These are phyloP conservation scores for Campopleginae sp. DNA, from an alignment of 2,888 invertebrate species.

Conservation along the genomic window DNA sequence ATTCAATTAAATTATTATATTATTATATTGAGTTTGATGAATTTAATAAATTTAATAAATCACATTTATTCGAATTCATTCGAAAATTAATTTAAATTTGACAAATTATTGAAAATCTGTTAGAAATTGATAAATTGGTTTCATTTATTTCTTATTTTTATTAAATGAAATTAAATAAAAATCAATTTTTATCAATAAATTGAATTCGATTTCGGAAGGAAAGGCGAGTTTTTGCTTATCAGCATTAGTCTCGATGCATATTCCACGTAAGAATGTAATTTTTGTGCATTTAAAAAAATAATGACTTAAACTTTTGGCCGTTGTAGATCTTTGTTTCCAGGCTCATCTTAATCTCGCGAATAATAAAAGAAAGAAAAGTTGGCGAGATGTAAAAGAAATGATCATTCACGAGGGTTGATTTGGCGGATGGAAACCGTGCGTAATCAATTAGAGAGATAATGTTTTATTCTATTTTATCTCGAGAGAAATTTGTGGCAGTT, in stretches of 20 bases:
- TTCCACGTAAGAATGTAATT: background rate
- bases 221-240: background rate
- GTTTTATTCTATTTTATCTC: conserved; percentile 32
- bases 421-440: conserved; percentile 2
- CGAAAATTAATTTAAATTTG: too few relatives aligned
- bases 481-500: conserved; percentile 42
- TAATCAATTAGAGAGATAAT: conserved; percentile 51
- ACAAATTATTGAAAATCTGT: too few relatives aligned
- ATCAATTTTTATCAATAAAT: too few relatives aligned
- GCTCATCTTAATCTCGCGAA: background rate
- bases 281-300: background rate
- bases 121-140: too few relatives aligned
- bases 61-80: too few relatives aligned
- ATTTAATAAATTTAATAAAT: too few relatives aligned
- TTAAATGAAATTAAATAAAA: too few relatives aligned
- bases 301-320: background rate
- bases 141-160: too few relatives aligned
- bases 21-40: too few relatives aligned
- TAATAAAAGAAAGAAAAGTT: conserved; percentile 5
- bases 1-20: too few relatives aligned
- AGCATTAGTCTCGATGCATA: background rate
- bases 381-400: conserved; percentile 6
- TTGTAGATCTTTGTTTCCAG: background rate
- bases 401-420: conserved; percentile 15
- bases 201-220: background rate